Evolutionary conservation across 2,113 vertebrate species (phyloP).

Genomic region (Pseudorasbora parva): DNA sequence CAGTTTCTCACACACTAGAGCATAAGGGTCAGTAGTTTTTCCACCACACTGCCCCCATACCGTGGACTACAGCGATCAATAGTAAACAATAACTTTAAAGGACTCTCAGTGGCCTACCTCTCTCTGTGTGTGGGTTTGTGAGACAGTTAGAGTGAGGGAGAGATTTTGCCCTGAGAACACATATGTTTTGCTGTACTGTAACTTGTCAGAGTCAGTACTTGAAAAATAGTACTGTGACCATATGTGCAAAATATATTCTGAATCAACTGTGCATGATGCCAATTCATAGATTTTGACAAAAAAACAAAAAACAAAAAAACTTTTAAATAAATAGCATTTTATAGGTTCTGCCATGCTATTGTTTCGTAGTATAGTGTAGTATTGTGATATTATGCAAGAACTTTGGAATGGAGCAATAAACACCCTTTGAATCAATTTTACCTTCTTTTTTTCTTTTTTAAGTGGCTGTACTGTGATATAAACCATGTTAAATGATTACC

Average conservation of each 20-base stretch:
- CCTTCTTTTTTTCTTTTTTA: too few relatives aligned
- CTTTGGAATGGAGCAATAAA: not conserved
- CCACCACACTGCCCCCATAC: slow-evolving; percentile 46
- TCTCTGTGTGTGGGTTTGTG: slow-evolving; percentile 34
- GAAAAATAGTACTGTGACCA: not conserved
- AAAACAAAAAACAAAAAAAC: too few relatives aligned
- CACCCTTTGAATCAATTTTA: not conserved
- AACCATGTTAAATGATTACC: not conserved
- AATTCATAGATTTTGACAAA: not conserved
- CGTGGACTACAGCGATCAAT: slow-evolving; percentile 49
- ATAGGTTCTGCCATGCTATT: not conserved
- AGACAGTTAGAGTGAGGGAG: not conserved
- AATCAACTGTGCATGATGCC: not conserved
- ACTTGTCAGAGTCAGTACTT: not conserved
- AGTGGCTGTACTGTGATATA: not conserved
- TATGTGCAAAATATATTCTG: not conserved
- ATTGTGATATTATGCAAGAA: not conserved
- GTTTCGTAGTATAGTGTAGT: too few relatives aligned
- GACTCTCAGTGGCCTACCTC: slow-evolving; percentile 45
- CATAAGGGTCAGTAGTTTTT: slow-evolving; percentile 51
- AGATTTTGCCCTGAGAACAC: slow-evolving; percentile 11
- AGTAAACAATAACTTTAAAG: slow-evolving; percentile 57
- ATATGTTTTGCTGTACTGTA: slow-evolving; percentile 34
- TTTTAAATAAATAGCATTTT: not conserved
- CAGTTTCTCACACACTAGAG: slow-evolving; percentile 25